phyloP scores from a whole-genome alignment of 2,888 invertebrate genomes.

The Xanthorhoe spadicearia region DNA sequence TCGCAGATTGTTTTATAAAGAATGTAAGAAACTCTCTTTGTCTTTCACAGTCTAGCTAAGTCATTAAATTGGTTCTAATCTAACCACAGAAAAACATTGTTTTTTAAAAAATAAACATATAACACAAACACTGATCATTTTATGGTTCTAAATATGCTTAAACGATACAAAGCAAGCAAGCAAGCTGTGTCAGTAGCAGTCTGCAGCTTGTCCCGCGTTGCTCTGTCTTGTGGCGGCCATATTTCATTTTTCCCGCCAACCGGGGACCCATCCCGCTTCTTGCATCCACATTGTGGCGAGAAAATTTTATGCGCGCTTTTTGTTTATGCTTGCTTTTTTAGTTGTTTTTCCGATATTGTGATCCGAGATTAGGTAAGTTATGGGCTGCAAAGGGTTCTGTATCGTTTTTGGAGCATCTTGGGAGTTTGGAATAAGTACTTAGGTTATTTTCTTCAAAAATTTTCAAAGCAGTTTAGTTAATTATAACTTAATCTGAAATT shows the following conservation, averaged over 20 bases:
- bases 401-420: background rate
- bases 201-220: constrained; percentile 11
- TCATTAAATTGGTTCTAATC: too few relatives aligned
- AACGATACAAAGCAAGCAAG: background rate
- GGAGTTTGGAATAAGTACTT: background rate
- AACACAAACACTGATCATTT: too few relatives aligned
- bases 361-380: constrained; percentile 24
- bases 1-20: too few relatives aligned
- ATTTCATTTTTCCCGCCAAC: constrained; percentile 71
- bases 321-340: constrained; percentile 42
- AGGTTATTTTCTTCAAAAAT: background rate
- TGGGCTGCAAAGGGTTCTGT: background rate
- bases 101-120: too few relatives aligned
- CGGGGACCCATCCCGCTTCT: constrained; percentile 60
- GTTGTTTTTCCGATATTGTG: constrained; percentile 27
- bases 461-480: too few relatives aligned
- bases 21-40: too few relatives aligned
- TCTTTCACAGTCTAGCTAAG: too few relatives aligned
- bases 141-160: too few relatives aligned
- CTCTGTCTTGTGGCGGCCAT: constrained; percentile 61
- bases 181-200: background rate
- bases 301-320: constrained; percentile 54
- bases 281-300: constrained; percentile 54
- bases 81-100: too few relatives aligned
- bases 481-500: too few relatives aligned